Conservation (phyloP, 1,140 invertebrate genomes). For the silkworm (Bombyx mori) region ASM3026992v2 NC_085131.1:10450001-10450500, state of each 20-base stretch:
- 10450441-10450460: no score
- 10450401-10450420: no score
- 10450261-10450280: background rate
- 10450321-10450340: no score
- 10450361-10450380: no score
- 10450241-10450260: background rate
- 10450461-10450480: no score
- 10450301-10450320: no score
- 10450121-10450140: constrained; percentile 67
- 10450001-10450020: no score
- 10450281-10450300: no score
- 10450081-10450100: constrained; percentile 69
- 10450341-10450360: no score
- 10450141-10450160: constrained; percentile 66
- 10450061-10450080: constrained; percentile 57
- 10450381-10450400: no score
- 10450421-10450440: no score
- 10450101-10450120: constrained; percentile 71
- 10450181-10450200: constrained; percentile 42
- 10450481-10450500: no score
- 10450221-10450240: constrained; percentile 17
- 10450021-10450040: constrained; percentile 33
- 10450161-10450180: constrained; percentile 66
- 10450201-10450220: constrained; percentile 60
- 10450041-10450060: constrained; percentile 42